Evolutionary conservation across 2,888 invertebrate species (phyloP).

Genomic region (Zeuzera pyrina): DNA sequence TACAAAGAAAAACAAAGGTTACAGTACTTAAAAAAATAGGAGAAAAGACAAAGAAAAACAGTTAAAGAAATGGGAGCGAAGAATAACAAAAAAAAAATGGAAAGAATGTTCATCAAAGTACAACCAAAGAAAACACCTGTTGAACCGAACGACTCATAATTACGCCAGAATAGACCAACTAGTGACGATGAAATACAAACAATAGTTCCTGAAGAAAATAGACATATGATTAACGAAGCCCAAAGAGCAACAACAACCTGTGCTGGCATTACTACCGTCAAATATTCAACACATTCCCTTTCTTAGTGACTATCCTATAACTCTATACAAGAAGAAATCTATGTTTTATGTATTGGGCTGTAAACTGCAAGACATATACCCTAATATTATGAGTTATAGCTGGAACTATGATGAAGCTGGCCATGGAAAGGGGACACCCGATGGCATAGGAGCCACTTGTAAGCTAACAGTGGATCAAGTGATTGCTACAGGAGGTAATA

Average conservation of each 20-base stretch:
- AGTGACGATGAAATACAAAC: too few species aligned
- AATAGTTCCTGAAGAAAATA: too few species aligned
- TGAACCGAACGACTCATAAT: too few species aligned
- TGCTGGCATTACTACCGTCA: constrained; percentile 16
- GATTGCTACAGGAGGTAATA: constrained; percentile 25
- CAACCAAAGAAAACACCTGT: too few species aligned
- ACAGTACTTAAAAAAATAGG: too few species aligned
- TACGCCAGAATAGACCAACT: too few species aligned
- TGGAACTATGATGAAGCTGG: constrained; percentile 28
- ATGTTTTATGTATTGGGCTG: constrained; percentile 26
- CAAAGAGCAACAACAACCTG: constrained; percentile 24
- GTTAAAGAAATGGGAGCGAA: too few species aligned
- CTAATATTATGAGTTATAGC: constrained; percentile 17
- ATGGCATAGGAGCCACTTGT: constrained; percentile 28
- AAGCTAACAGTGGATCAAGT: constrained; percentile 29
- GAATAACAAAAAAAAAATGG: too few species aligned
- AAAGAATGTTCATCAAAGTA: too few species aligned
- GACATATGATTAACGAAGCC: too few species aligned
- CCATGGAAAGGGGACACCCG: constrained; percentile 30
- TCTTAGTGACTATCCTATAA: constrained; percentile 29
- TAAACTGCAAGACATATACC: constrained; percentile 19
- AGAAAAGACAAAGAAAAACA: too few species aligned
- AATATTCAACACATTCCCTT: constrained; percentile 24
- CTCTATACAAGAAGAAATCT: constrained; percentile 28
- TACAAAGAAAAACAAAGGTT: too few species aligned